phyloP scores from a whole-genome alignment of 2,797 vertebrate genomes.

The Harpagifer antarcticus region DNA sequence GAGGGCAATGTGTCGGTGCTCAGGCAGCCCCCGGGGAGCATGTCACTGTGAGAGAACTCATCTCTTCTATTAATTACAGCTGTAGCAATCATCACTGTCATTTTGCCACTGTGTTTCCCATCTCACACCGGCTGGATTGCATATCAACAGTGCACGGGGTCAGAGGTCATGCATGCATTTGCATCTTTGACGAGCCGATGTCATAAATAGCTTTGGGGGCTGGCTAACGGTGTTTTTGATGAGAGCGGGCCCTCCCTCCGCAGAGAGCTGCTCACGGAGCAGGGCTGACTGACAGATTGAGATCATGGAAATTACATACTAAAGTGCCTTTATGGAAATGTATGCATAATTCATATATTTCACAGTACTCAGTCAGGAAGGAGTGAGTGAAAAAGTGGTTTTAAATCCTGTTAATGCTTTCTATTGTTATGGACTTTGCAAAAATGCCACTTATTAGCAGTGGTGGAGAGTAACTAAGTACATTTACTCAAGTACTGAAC shows the following conservation, averaged over 20 bases:
- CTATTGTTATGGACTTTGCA: not conserved
- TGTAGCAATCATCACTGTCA: conserved; percentile 19
- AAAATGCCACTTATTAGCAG: conserved; percentile 2
- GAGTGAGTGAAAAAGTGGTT: not conserved
- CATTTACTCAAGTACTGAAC: too few species aligned
- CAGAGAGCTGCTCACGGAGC: conserved; percentile 44
- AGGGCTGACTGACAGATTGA: conserved; percentile 76
- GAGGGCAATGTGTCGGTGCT: conserved; percentile 69
- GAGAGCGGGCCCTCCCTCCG: conserved; percentile 54
- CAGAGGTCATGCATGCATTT: conserved; percentile 46
- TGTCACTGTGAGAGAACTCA: conserved; percentile 23
- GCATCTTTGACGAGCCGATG: conserved; percentile 52
- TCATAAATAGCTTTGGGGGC: conserved; percentile 47
- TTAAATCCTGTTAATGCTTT: not conserved
- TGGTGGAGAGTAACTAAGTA: too few species aligned
- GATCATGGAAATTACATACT: conserved; percentile 73
- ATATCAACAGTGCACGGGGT: conserved; percentile 31
- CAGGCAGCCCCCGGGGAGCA: conserved; percentile 15
- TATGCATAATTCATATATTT: conserved; percentile 54
- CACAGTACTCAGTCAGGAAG: conserved; percentile 13
- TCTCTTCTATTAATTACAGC: conserved; percentile 34
- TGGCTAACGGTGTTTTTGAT: conserved; percentile 67
- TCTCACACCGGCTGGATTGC: conserved; percentile 9
- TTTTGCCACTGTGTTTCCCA: conserved; percentile 25
- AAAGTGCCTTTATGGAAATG: conserved; percentile 64